Base-by-base conservation (phyloP, 2,797 vertebrate genomes). In the Anguilla marmorata region DNA sequence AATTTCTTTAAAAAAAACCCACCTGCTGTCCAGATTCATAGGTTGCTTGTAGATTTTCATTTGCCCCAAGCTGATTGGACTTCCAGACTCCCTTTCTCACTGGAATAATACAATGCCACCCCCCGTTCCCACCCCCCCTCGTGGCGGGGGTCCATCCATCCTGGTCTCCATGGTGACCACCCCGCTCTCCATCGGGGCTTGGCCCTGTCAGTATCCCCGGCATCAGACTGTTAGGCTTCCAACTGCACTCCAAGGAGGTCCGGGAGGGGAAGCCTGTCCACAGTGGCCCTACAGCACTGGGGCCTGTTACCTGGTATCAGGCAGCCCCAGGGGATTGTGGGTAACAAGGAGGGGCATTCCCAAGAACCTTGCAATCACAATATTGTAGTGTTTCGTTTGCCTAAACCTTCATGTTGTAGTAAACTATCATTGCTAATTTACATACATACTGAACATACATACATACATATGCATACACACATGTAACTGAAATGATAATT, bases 141-240 rank as follows among this genome's bases (percentile, higher is more conserved):
- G 24, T 41, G 63, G 87, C 72, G 89, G 87, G 85, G 88, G 84
- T 89, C 56, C 66, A 45, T 86, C 74, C 30, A 72, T 48, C 86
- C 33, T 45, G 16, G 90, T 91, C 90, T 90, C 90, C 90, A 91
- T 91, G 90, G 89, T 69, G 37, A 91, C 87, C 66, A n/a, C 85
- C 88, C 85, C 88, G 88, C 87, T 85, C 87, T 85, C 86, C 84
- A 88, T 90, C 90, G 84, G 37, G 79, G 88, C 85, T n/a, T 45
- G 88, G 84, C 86, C 84, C 82, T n/a, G 16, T 69, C 30, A 14
- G 69, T 27, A 24, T 33, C 30, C 82, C 19, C 4, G 19, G 84
- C 16, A 21, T 14, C 56, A 33, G n/a, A 19, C n/a, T 50, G 50
- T 85, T 19, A 85, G 66, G 45, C 87, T 74, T 60, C 21, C 3